Evolutionary conservation across 92 coral and sea anemone genomes (phyloP), one percentile per base, ranked within the genome.

Genomic region (Paragorgia papillata): DNA sequence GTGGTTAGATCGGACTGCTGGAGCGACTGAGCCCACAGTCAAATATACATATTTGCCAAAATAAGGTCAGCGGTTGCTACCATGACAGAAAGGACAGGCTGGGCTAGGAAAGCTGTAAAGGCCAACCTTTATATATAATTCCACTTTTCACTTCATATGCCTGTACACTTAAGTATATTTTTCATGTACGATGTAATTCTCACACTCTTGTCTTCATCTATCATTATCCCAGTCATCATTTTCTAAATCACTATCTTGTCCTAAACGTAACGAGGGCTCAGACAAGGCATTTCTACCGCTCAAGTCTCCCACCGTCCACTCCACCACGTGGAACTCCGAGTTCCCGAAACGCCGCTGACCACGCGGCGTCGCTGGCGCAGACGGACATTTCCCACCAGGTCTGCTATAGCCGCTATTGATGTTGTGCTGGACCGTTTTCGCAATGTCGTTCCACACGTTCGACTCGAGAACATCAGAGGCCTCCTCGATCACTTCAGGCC

Each of bases 311-410:
- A 73, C 76, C 18, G 61, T 80, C 78, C 78, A 71, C 26, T 91
- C 97, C 28, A 75, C 80, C 28, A 84, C 85, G 31, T 74, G 59
- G 30, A 85, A 73, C 66, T 73, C 86, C 57, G 92, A 80, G 12
- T 92, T 86, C 65, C 81, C 88, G 22, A 89, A 74, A 65, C 90
- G 99, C 73, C 92, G 84, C 57, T 87, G 92, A 80, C 99, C 99
- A 79, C 97, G 90, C 14, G 99, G 99, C 76, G 99, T 91, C 53
- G 99, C 84, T n/a, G 99, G 99, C 40, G 99, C 99, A 19, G 99
- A 95, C 10, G 73, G 86, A 1, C 92, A 91, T 51, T 79, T 75
- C 22, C 62, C 57, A 66, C 81, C 50, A 30, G 26, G 56, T 56
- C 29, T 29, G 33, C 46, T 59, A 48, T 75, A 2, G 40, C 49